A percentile compares a stretch with the other conserved stretches of the same genome.
These are phyloP conservation scores for Cydia amplana DNA, from an alignment of 1,140 invertebrate genomes.

Conservation along the genomic window DNA sequence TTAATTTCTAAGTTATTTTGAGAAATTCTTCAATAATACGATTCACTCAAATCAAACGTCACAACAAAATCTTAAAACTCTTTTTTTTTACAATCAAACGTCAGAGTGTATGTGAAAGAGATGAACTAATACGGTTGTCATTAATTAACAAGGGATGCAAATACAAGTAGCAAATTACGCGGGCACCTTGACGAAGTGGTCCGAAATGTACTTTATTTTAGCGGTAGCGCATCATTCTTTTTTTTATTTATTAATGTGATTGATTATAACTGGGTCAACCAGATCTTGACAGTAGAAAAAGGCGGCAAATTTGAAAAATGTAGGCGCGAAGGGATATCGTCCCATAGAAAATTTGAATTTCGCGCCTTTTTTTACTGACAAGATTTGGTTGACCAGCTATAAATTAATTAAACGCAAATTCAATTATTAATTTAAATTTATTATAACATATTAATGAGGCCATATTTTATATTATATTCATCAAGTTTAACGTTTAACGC, in stretches of 20 bases:
- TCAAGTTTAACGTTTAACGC: too few relatives aligned
- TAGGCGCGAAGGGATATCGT: too few relatives aligned
- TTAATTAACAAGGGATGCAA: background rate
- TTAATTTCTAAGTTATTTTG: conserved; percentile 31
- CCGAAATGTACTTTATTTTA: background rate
- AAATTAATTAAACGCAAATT: too few relatives aligned
- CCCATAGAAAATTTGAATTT: too few relatives aligned
- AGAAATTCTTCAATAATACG: conserved; percentile 27
- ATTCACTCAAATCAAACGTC: conserved; percentile 24
- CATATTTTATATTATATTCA: too few relatives aligned
- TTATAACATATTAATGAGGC: too few relatives aligned
- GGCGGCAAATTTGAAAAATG: too few relatives aligned
- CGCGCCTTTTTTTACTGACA: too few relatives aligned
- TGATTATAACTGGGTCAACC: too few relatives aligned
- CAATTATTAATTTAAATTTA: too few relatives aligned
- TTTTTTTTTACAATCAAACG: background rate
- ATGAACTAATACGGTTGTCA: background rate
- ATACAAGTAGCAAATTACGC: background rate
- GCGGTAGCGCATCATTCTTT: background rate
- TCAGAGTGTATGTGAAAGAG: background rate
- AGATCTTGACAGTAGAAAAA: too few relatives aligned
- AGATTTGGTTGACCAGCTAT: too few relatives aligned
- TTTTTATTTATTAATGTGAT: background rate
- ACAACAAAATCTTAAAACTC: conserved; percentile 2
- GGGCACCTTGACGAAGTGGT: background rate